Conservation (phyloP, 1,140 invertebrate genomes). For the Samia ricini region DNA sequence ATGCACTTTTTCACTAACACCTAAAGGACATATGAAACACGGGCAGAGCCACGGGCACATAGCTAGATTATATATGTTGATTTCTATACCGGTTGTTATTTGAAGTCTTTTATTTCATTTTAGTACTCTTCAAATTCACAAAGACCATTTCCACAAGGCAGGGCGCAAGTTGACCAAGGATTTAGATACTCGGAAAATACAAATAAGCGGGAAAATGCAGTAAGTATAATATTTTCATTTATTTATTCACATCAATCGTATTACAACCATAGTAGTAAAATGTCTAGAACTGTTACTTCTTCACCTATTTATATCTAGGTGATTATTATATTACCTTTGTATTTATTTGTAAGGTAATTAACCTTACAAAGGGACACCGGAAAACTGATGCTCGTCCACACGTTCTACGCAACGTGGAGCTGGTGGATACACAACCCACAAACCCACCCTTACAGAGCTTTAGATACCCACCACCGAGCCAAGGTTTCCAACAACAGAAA, state of each 20-base stretch:
- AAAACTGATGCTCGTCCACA: background rate
- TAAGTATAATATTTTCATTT: too few relatives aligned
- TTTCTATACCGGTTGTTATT: background rate
- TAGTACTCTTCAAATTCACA: background rate
- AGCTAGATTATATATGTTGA: background rate
- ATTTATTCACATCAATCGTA: too few relatives aligned
- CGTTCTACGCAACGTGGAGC: slow-evolving; percentile 22
- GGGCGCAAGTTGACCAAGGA: background rate
- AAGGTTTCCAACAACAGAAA: slow-evolving; percentile 16
- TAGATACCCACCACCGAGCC: slow-evolving; percentile 10
- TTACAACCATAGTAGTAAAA: too few relatives aligned
- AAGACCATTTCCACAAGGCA: background rate
- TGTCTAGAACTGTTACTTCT: too few relatives aligned
- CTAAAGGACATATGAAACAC: too few relatives aligned
- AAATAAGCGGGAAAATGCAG: background rate
- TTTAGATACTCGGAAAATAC: background rate
- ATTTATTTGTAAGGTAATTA: too few relatives aligned
- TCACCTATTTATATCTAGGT: too few relatives aligned
- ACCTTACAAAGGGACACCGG: too few relatives aligned
- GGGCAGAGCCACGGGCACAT: too few relatives aligned
- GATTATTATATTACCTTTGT: too few relatives aligned
- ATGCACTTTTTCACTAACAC: too few relatives aligned
- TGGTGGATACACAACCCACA: slow-evolving; percentile 13
- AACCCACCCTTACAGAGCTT: slow-evolving; percentile 1
- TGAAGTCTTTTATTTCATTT: background rate